Conservation (phyloP, 2,888 invertebrate genomes). For the Tetragnatha montana region DNA sequence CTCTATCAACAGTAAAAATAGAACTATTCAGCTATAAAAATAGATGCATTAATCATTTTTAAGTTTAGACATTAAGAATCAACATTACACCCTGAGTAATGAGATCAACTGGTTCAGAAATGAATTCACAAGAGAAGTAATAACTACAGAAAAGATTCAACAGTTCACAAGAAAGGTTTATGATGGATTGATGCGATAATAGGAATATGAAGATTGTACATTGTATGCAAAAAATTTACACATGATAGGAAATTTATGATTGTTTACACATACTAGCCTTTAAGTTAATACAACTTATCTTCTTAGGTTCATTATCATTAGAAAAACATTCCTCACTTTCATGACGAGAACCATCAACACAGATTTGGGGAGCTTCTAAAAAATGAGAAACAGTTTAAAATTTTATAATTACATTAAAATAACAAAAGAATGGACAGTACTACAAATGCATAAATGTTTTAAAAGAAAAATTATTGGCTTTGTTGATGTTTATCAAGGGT, state of each 20-base stretch:
- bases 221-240: neutral
- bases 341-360: slow-evolving; percentile 13
- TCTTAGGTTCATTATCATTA: slow-evolving; percentile 46
- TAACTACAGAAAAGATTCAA: no score
- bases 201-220: no score
- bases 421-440: neutral
- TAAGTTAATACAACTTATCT: slow-evolving; percentile 60
- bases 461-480: neutral
- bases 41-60: no score
- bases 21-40: no score
- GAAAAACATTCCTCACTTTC: slow-evolving; percentile 12
- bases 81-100: no score
- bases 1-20: no score
- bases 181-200: no score
- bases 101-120: no score
- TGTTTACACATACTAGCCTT: slow-evolving; percentile 55
- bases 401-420: neutral
- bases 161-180: no score
- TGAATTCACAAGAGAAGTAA: no score
- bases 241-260: slow-evolving; percentile 39
- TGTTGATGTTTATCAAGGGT: no score
- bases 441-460: neutral
- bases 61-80: no score
- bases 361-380: slow-evolving; percentile 20
- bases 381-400: neutral